phyloP scores from a whole-genome alignment of 2,888 invertebrate species.

The Phragmatobia fuliginosa region DNA sequence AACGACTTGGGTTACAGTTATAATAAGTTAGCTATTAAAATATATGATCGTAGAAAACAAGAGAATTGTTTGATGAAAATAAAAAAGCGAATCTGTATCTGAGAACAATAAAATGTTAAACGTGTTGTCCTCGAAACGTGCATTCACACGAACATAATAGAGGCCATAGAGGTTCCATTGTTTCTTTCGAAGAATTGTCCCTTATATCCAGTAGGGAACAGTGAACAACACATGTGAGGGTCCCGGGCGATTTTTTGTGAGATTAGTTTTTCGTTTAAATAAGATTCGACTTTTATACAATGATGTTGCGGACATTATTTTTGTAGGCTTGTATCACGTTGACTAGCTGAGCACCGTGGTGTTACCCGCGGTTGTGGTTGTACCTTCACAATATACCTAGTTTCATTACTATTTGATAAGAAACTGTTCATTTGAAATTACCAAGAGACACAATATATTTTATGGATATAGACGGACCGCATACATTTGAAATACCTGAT shows the following conservation, averaged over 20 bases:
- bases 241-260: not conserved
- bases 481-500: too few relatives aligned
- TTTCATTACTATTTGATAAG: too few relatives aligned
- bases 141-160: constrained; percentile 18
- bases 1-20: not conserved
- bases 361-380: too few relatives aligned
- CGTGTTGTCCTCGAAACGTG: constrained; percentile 7
- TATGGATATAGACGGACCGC: too few relatives aligned
- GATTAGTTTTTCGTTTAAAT: not conserved
- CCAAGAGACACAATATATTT: too few relatives aligned
- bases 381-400: too few relatives aligned
- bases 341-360: too few relatives aligned
- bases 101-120: constrained; percentile 11
- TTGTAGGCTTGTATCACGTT: too few relatives aligned
- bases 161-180: constrained; percentile 4
- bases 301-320: too few relatives aligned
- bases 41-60: not conserved
- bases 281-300: not conserved
- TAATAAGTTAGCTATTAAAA: not conserved
- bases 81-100: constrained; percentile 3
- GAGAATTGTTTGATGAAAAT: not conserved
- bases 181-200: constrained; percentile 12
- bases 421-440: too few relatives aligned
- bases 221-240: not conserved
- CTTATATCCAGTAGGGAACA: not conserved